Evolutionary conservation across 2,113 vertebrate species (phyloP), one percentile per base, ranked within the genome.

Genomic region (Picathartes gymnocephalus): DNA sequence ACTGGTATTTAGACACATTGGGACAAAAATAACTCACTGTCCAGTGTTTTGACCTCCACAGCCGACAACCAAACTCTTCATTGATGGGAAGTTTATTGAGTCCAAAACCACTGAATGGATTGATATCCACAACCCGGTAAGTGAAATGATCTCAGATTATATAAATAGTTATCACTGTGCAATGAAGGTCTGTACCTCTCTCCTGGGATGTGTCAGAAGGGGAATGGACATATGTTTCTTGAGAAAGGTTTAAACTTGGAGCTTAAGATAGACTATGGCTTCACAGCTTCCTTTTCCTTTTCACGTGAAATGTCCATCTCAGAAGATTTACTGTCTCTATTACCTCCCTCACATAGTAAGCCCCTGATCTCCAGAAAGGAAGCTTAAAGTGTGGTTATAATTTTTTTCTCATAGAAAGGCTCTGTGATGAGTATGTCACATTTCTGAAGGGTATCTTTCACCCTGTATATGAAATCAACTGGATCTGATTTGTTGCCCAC

Each of bases 71-170:
- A 99, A 99, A 95, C 98, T 99, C 92, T 99, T 99, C 96, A 99
- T 99, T 74, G 98, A 99, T 97, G 99, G 99, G 45, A 99, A 99
- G 95, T 99, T 99, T 96, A 94, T 99, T 48, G 99, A 99, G 85
- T 99, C 99, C 94, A 98, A 98, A 98, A 99, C 97, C 47, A 98
- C 99, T 48, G 99, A 99, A 96, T 99, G 99, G 99, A 98, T 99
- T 28, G 98, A 99, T 96, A 98, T 99, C 95, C 98, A 99, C 96
- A 99, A 99, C 95, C 99, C 99, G 17, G 99, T 99, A 97, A 99
- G 99, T 98, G 95, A 92, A 82, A 28, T 13, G 17, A 24, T 31
- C 81, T 88, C 77, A 81, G 30, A 11, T 79, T 44, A 19, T 57
- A 3, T 50, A 39, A 39, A 20, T 6, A 16, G 39, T 2, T 1